Evolutionary conservation across 1,140 invertebrate species (phyloP), one percentile per base, ranked within the genome.

Genomic region (Drosophila pruinosa): DNA sequence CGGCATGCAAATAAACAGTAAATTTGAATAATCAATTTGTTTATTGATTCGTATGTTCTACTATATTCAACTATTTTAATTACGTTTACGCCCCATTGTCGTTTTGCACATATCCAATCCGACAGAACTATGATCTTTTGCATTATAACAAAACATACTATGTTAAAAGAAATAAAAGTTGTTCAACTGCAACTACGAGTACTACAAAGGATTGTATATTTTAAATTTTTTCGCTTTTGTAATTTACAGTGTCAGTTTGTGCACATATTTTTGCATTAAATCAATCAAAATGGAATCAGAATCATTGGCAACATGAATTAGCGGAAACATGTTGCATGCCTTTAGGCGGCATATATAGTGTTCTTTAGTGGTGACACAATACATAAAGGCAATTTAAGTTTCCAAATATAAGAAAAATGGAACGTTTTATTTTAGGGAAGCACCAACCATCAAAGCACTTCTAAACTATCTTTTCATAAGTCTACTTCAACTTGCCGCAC

Each of bases 1-100:
- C 72, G 70, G 48, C 70, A 83, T 72, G 80, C 80, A 85, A 85
- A 85, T 83, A 79, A 85, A 85, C 68, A 69, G 81, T 80, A 81
- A 80, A 80, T 85, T 85, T 85, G 81, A 81, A 85, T 85, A 85
- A 85, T 86, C 76, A 86, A 85, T 85, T 86, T 85, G 80, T 80
- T 85, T 85, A 77, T 86, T 85, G 80, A 85, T 85, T 86, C 81
- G 81, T 74, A 77, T 78, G n/a, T 38, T 31, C 28, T 2, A 31
- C 28, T 31, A 14, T 21, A 80, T 75, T 85, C 61, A 81, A 73
- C 73, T 76, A 76, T 83, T 83, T 83, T 83, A 83, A 83, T 83
- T 83, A 85, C 75, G 72, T 75, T 83, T 75, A 67, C 65, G 75
- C 31, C 39, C 53, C 31, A 52, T 26, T 53, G 17, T 62, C 65